Percentiles rank a stretch among this genome's conserved stretches.
Evolutionary conservation across 2,113 vertebrate genomes (phyloP).

Genomic region (Takifugu bimaculatus): DNA sequence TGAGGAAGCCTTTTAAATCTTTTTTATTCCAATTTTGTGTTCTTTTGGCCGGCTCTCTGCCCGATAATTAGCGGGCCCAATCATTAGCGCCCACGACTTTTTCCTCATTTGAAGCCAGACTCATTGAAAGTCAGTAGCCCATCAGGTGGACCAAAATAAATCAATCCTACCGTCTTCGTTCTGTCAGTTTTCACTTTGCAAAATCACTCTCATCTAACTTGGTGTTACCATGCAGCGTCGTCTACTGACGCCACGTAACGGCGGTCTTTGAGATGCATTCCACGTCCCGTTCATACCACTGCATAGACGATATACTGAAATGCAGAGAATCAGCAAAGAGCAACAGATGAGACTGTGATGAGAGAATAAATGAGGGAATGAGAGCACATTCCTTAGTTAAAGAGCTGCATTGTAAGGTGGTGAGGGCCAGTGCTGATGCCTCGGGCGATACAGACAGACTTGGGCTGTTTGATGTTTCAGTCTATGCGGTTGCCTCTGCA

Average conservation of each 20-base stretch:
- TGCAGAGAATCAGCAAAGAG: slow-evolving; percentile 10
- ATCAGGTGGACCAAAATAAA: slow-evolving; percentile 62
- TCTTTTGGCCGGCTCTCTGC: slow-evolving; percentile 49
- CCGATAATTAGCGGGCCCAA: slow-evolving; percentile 22
- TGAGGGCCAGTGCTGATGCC: slow-evolving; percentile 6
- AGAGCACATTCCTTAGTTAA: background rate
- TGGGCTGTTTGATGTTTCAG: slow-evolving; percentile 29
- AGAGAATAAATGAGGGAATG: no score
- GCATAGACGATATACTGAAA: background rate
- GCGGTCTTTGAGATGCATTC: slow-evolving; percentile 37
- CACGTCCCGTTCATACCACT: slow-evolving; percentile 5
- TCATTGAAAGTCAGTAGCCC: slow-evolving; percentile 45
- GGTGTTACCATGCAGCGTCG: slow-evolving; percentile 49
- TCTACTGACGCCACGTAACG: slow-evolving; percentile 45
- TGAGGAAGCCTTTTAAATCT: slow-evolving; percentile 54
- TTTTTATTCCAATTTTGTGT: slow-evolving; percentile 24
- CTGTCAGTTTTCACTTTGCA: slow-evolving; percentile 58
- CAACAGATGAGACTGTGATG: slow-evolving; percentile 27
- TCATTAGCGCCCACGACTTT: slow-evolving; percentile 18
- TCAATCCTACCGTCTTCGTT: slow-evolving; percentile 54
- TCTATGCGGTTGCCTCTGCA: slow-evolving; percentile 9
- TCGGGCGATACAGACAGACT: slow-evolving; percentile 17
- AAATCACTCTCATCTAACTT: slow-evolving; percentile 60
- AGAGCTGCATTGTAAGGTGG: background rate
- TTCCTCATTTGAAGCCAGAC: slow-evolving; percentile 38